Base-by-base conservation (phyloP, 2,888 invertebrate genomes). In the Hypomecis punctinalis region DNA sequence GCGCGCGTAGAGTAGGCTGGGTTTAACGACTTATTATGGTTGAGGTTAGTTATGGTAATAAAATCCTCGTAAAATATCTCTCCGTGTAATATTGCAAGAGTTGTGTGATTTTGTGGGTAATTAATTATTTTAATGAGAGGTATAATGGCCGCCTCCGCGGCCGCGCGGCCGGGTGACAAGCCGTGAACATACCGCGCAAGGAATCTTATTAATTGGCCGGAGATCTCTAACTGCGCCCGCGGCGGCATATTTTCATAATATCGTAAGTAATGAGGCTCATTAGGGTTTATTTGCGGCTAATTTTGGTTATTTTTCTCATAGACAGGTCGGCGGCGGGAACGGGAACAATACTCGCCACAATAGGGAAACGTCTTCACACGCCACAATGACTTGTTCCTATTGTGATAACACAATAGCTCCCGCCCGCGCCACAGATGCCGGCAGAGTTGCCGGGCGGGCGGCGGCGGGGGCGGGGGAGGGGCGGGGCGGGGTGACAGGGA, bases 381-480 rank as follows among this genome's bases (percentile, higher is more conserved):
- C 36, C 59, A 76, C 76, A 76, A 77, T 74, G 69, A 71, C 71
- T 64, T 62, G 71, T 67, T 70, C 70, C 73, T 70, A 61, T 48
- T 69, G 61, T 60, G 70, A 76, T 66, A 71, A 68, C 64, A 64
- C 64, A 64, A 64, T 64, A 40, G 59, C 58, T 9, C 33, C 43
- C 6, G 35, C 35, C 10, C 42, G 42, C 33, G 11, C 33, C 33
- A 1, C 54, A 33, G 40, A 9, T 7, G 4, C 6, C 6, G 6
- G 7, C 52, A 13, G 23, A 39, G 9, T 37, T 6, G 33, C 45
- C 7, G 10, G 5, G 5, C 10, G n/a, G 7, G 40, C 0, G 40
- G 10, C 47, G 6, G 23, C 37, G 23, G 5, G 33, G 39, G 52
- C 0, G 37, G 39, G 11, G 51, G 45, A 9, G 35, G 4, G 40